Evolutionary conservation across 2,113 vertebrate genomes (phyloP), one percentile per base, ranked within the genome.

Genomic region (Tauraco erythrolophus): DNA sequence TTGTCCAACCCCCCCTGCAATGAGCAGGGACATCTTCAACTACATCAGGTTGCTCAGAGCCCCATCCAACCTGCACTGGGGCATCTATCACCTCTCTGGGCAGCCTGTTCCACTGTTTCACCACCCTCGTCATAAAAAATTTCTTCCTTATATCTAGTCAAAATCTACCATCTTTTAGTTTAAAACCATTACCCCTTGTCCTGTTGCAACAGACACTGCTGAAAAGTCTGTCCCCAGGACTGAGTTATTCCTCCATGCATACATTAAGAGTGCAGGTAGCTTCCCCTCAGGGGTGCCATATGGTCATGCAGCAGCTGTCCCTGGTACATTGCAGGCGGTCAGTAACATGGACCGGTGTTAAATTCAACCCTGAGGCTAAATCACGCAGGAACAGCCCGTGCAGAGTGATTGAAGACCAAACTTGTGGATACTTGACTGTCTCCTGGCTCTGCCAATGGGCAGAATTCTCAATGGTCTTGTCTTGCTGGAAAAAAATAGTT

Each of bases 41-140:
- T 24, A 6, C 23, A 27, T 9, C 46, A 24, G 56, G 15, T 22
- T 92, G 41, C 71, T 82, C 53, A 54, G 37, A 71, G 21, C 23
- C 41, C 19, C 0, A 0, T 62, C 56, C 37, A 94, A 6, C 46
- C 61, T 70, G 46, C n/a, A n/a, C n/a, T 46, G 33, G 4, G 24
- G 10, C 31, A 43, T 17, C 75, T 16, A 19, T 14, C 31, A 79
- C 7, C 23, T 79, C 9, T n/a, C 39, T 86, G 81, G 37, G n/a
- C 37, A 85, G 19, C 18, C 10, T 61, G 8, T 24, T 4, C 21
- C 56, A 28, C 18, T 25, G 18, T 28, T 62, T 62, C 16, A 35
- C n/a, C 31, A 33, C 3, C 13, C 7, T 48, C 33, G 45, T 3
- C 2, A 2, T 25, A 45, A 62, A 66, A 66, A n/a, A 27, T 23